Conservation (phyloP, 1,140 invertebrate genomes). For the Lordiphosa stackelbergi region DNA sequence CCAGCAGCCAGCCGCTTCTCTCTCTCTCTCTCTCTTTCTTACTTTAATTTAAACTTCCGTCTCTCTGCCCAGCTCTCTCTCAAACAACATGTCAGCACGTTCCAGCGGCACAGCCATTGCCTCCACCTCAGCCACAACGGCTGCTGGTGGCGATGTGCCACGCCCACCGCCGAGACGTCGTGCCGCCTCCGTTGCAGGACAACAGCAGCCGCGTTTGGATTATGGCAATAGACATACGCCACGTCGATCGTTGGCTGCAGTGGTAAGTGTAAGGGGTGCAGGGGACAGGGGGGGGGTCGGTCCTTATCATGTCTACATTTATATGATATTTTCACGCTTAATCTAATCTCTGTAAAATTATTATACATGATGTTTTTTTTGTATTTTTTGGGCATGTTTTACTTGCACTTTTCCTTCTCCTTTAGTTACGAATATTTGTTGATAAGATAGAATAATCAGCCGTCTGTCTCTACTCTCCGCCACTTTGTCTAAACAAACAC, state of each 20-base stretch:
- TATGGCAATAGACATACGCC: slow-evolving; percentile 64
- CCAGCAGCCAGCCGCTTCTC: slow-evolving; percentile 22
- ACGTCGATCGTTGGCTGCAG: slow-evolving; percentile 64
- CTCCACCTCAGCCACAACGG: slow-evolving; percentile 33
- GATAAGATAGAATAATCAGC: slow-evolving; percentile 5
- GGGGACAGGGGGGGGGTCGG: not conserved
- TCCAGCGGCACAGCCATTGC: slow-evolving; percentile 39
- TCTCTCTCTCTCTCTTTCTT: slow-evolving; percentile 27
- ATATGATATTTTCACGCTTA: slow-evolving; percentile 38
- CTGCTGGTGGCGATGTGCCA: slow-evolving; percentile 49
- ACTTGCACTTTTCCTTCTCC: too few relatives aligned
- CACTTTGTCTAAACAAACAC: slow-evolving; percentile 29
- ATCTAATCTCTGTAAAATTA: slow-evolving; percentile 45
- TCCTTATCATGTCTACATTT: slow-evolving; percentile 31
- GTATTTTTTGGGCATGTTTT: too few relatives aligned
- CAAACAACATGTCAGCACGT: slow-evolving; percentile 52
- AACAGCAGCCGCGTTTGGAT: slow-evolving; percentile 58
- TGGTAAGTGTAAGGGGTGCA: slow-evolving; percentile 51
- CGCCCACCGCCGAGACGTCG: slow-evolving; percentile 65
- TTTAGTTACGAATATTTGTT: not conserved
- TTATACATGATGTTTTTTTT: not conserved
- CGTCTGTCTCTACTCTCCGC: not conserved
- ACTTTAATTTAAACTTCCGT: slow-evolving; percentile 63
- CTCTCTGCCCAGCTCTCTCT: slow-evolving; percentile 17
- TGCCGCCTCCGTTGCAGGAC: slow-evolving; percentile 68